Evolutionary conservation across 2,113 vertebrate genomes (phyloP).

Genomic region (Polypterus bichir): DNA sequence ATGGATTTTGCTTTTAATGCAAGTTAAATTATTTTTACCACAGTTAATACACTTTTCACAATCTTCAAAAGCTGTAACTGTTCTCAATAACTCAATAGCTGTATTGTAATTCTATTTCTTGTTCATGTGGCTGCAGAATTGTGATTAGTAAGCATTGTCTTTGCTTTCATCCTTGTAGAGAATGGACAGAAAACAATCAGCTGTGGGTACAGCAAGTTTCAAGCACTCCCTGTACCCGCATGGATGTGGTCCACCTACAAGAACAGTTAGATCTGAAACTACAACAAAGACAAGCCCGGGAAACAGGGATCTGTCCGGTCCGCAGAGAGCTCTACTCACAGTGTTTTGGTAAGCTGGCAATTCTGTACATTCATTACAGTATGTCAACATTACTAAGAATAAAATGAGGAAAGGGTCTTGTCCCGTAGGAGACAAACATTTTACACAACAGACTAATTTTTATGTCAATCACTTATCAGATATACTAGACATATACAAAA

Average conservation of each 20-base stretch:
- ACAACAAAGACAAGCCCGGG: slow-evolving; percentile 68
- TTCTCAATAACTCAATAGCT: too few relatives aligned
- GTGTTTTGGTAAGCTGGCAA: slow-evolving; percentile 68
- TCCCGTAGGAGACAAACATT: neutral
- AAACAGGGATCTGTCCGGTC: slow-evolving; percentile 79
- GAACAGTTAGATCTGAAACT: slow-evolving; percentile 70
- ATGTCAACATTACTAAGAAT: neutral
- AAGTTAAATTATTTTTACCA: too few relatives aligned
- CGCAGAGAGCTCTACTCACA: slow-evolving; percentile 81
- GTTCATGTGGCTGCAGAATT: too few relatives aligned
- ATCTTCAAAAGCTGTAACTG: too few relatives aligned
- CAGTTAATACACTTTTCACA: too few relatives aligned
- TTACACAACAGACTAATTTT: too few relatives aligned
- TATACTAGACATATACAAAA: too few relatives aligned
- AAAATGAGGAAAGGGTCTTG: neutral
- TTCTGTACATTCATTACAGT: too few relatives aligned
- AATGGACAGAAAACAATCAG: slow-evolving; percentile 65
- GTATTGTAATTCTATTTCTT: too few relatives aligned
- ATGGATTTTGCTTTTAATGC: too few relatives aligned
- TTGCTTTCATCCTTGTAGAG: slow-evolving; percentile 36
- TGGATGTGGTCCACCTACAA: slow-evolving; percentile 70
- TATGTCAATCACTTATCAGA: too few relatives aligned
- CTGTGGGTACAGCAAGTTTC: slow-evolving; percentile 85
- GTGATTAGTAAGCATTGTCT: neutral
- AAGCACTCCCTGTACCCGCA: slow-evolving; percentile 67